phyloP scores from a whole-genome alignment of 2,797 vertebrate species.

The Adrianichthys oophorus region DNA sequence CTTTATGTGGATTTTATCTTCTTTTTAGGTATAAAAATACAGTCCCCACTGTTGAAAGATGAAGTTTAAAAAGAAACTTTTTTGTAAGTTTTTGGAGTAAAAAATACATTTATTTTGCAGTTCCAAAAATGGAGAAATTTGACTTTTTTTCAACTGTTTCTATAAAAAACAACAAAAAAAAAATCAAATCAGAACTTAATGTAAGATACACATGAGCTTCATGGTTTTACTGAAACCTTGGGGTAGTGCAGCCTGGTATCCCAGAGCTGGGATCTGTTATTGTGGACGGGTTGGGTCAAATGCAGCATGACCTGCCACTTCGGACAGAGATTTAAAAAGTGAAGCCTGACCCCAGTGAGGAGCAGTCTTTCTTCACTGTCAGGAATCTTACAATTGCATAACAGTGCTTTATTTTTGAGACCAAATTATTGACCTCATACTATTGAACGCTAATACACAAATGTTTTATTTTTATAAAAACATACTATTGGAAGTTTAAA shows the following conservation, averaged over 20 bases:
- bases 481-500: too few relatives aligned
- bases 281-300: conserved; percentile 67
- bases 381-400: conserved; percentile 23
- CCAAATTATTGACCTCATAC: conserved; percentile 1
- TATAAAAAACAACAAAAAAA: not conserved
- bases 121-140: too few relatives aligned
- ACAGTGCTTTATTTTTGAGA: not conserved
- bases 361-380: conserved; percentile 61
- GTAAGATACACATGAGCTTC: too few relatives aligned
- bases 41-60: too few relatives aligned
- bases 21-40: too few relatives aligned
- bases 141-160: not conserved
- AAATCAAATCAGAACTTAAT: too few relatives aligned
- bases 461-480: too few relatives aligned
- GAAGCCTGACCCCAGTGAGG: conserved; percentile 70
- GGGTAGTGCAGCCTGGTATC: conserved; percentile 42
- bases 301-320: conserved; percentile 71
- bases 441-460: too few relatives aligned
- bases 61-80: too few relatives aligned
- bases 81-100: too few relatives aligned
- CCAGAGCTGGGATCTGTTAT: conserved; percentile 63
- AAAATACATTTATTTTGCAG: too few relatives aligned
- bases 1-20: too few relatives aligned
- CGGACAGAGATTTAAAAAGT: conserved; percentile 67
- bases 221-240: conserved; percentile 42